Evolutionary conservation across 2,113 vertebrate genomes (phyloP), one percentile per base, ranked within the genome.

Genomic region (Oostethus manadensis): DNA sequence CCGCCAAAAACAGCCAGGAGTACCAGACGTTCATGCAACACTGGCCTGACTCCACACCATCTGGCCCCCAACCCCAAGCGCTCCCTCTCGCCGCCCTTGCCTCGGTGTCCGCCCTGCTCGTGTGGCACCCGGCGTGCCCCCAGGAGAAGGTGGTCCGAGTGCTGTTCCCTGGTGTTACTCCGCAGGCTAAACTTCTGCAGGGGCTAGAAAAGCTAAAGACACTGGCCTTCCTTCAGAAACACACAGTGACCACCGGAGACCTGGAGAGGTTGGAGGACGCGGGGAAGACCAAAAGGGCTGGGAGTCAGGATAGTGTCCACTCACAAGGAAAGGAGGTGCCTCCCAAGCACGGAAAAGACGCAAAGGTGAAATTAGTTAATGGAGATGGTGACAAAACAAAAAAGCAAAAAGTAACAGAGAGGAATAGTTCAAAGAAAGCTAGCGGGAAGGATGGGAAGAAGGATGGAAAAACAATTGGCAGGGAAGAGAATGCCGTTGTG

Each of bases 121-220:
- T 97, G 20, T 99, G 97, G 97, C 93, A 93, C 72, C 97, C 97
- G 0, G 92, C 92, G 0, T 91, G 84, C 64, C 89, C 90, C 26
- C 84, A 83, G 54, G 86, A 88, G 70, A 88, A 86, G 70, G 82
- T 88, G 61, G 84, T 88, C 17, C 71, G 86, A 58, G 81, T 88
- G 40, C 67, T 88, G 48, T 88, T 88, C 50, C 79, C 97, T 0
- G 97, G 97, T 8, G 88, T 91, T 53, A 94, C 97, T 0, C 94
- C 95, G 0, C 95, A 97, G 33, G 71, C 74, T 0, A 92, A 92
- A 8, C 89, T 99, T 53, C 76, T 98, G 62, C 94, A 96, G 4
- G 94, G 94, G 9, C 67, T 99, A 59, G 92, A 93, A 74, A 95
- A 92, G 79, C 83, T 99, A 56, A 93, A 91, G 78, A 93, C 94